These are phyloP conservation scores for Pagrus major DNA, from an alignment of 2,113 vertebrate genomes.

Conservation along the genomic window DNA sequence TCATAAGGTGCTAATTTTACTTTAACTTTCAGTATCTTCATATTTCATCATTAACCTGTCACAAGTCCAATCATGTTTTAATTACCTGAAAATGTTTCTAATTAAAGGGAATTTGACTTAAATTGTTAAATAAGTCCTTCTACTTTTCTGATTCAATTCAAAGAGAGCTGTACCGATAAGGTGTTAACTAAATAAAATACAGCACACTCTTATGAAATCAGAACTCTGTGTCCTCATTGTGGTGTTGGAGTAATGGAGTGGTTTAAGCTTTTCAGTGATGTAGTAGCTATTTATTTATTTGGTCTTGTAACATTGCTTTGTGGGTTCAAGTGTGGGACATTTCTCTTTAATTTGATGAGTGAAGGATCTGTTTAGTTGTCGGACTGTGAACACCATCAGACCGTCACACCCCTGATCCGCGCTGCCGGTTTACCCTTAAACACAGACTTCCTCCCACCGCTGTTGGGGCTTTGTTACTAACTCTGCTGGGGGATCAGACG, in stretches of 20 bases:
- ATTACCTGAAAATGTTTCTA: conserved; percentile 26
- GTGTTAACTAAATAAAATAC: not conserved
- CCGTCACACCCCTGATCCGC: no score
- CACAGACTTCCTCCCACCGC: no score
- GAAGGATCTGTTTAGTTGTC: no score
- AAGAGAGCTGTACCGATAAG: not conserved
- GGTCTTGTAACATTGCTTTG: no score
- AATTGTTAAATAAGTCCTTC: not conserved
- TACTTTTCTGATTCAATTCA: not conserved
- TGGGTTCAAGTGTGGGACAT: no score
- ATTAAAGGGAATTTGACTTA: conserved; percentile 22
- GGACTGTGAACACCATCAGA: no score
- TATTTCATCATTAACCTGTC: conserved; percentile 35
- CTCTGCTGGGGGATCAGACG: no score
- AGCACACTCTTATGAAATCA: not conserved
- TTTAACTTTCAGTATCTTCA: conserved; percentile 3
- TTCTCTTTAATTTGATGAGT: no score
- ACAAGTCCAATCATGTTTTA: not conserved
- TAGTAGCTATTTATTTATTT: no score
- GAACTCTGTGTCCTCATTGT: not conserved
- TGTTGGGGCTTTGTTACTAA: no score
- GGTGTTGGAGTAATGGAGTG: not conserved
- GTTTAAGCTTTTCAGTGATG: not conserved
- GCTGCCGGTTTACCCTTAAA: no score
- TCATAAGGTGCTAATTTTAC: not conserved